phyloP scores from a whole-genome alignment of 2,797 vertebrate genomes.

The Sylvia borin region DNA sequence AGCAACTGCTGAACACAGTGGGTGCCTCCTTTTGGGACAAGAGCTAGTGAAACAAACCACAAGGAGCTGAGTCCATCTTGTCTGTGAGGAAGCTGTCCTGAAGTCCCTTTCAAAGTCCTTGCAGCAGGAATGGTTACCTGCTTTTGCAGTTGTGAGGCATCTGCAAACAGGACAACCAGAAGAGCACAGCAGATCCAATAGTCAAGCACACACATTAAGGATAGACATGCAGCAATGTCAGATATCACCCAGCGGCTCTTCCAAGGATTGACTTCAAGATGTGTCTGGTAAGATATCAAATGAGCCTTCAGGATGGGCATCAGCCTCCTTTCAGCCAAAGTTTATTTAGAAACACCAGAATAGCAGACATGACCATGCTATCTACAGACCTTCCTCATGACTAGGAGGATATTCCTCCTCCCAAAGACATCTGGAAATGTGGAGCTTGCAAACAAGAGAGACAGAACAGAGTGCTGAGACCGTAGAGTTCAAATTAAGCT shows the following conservation, averaged over 20 bases:
- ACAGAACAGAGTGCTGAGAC: not conserved
- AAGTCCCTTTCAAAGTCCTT: not conserved
- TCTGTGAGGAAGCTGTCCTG: not conserved
- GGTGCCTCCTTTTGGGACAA: not conserved
- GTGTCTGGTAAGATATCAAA: not conserved
- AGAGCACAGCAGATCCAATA: not conserved
- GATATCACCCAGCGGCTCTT: not conserved
- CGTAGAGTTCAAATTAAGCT: not conserved
- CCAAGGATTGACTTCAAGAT: not conserved
- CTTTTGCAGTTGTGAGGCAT: not conserved
- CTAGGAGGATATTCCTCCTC: not conserved
- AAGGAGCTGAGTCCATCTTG: not conserved
- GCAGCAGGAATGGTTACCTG: not conserved
- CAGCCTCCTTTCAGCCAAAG: not conserved
- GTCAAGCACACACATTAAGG: not conserved
- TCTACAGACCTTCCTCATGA: not conserved
- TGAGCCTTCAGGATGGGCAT: not conserved
- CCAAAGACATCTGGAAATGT: not conserved
- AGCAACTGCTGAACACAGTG: not conserved
- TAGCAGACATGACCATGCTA: not conserved
- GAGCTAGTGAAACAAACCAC: not conserved
- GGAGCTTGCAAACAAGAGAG: not conserved
- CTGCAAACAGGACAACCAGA: not conserved
- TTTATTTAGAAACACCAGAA: not conserved
- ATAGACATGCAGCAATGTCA: not conserved